Base-by-base conservation (phyloP, 1,140 invertebrate genomes). In the Drosophila dunni region DNA sequence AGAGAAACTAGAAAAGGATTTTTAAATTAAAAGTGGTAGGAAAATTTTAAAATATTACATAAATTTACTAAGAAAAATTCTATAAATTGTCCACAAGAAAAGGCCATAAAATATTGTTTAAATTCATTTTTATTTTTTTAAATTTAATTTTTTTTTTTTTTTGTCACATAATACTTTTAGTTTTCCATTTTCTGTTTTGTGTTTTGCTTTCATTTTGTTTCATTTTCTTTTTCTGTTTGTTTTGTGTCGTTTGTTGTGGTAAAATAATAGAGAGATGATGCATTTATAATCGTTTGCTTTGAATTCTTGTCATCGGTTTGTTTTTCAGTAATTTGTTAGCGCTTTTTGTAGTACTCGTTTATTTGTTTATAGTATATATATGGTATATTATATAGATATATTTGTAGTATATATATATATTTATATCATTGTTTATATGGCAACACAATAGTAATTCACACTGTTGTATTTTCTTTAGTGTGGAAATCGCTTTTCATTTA, bases 381-480 rank as follows among this genome's bases (percentile, higher is more conserved):
- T 66, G 44, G 46, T 62, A 62, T 62, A 57, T 40, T 67, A 67
- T 48, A 58, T 67, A 61, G 54, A 13, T 56, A 44, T 64, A 64
- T 69, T 54, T 29, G 11, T 69, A 69, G 34, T 62, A 11, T 74
- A 51, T 79, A 17, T 80, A 51, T 72, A 36, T 70, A 44, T 75
- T 60, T 71, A 73, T 81, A 50, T 80, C 64, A 66, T 45, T 58
- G 58, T 50, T 77, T 68, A 63, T 56, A 79, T 79, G 83, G 83
- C 83, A 86, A 86, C 83, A 88, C 83, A 86, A 83, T 86, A 86
- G 83, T 86, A 86, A 86, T 84, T 88, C 88, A 88, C 83, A 86
- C 79, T 86, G 75, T 83, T 72, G 79, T 68, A 54, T 68, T 58
- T 10, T 57, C 50, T 51, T 58, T 53, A 20, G 70, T 61, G 33